Conservation (phyloP, 2,113 vertebrate genomes). For the Phalacrocorax brasilianus region DNA sequence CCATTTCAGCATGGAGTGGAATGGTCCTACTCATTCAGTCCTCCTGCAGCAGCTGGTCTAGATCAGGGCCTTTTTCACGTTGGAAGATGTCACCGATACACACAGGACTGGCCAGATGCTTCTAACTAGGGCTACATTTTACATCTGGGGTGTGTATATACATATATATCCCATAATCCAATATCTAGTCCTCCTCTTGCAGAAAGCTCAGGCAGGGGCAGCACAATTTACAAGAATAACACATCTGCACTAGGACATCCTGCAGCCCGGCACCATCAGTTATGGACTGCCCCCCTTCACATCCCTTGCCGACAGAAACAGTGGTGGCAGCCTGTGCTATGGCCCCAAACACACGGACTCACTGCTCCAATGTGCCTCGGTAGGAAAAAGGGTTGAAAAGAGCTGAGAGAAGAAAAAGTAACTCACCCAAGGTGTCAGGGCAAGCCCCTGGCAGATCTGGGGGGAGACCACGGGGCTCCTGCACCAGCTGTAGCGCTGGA, state of each 20-base stretch:
- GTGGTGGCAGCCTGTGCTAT: background rate
- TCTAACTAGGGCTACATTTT: background rate
- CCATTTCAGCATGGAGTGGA: background rate
- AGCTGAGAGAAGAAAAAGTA: background rate
- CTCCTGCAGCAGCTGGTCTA: background rate
- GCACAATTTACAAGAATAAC: background rate
- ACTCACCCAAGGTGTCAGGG: background rate
- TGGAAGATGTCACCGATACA: background rate
- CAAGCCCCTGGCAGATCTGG: background rate
- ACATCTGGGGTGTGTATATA: accelerated
- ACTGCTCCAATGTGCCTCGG: background rate
- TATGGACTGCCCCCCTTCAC: background rate
- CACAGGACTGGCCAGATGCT: background rate
- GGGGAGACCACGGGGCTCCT: background rate
- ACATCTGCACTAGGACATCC: background rate
- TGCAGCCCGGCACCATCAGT: background rate
- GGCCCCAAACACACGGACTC: accelerated
- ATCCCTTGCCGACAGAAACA: background rate
- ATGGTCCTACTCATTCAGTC: background rate
- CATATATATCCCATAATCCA: background rate
- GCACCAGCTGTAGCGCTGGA: background rate
- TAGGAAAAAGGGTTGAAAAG: background rate
- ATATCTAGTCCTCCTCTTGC: background rate
- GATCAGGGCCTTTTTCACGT: background rate
- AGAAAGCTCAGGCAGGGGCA: background rate